A percentile compares a stretch with the other conserved stretches of the same genome.
Conservation (phyloP, 1,140 invertebrate species). For the Galleria mellonella region DNA sequence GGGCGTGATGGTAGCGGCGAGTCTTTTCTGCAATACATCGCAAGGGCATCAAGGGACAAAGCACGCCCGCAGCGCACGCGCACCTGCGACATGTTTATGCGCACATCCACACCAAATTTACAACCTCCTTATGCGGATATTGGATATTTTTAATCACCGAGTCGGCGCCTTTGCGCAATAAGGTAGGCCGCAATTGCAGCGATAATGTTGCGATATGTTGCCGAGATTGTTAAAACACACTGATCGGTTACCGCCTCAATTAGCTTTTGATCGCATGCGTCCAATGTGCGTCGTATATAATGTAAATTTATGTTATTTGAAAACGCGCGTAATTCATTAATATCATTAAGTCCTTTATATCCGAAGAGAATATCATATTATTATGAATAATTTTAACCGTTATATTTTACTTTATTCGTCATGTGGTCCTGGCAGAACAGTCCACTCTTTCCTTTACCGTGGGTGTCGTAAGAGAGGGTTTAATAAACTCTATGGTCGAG, state of each 20-base stretch:
- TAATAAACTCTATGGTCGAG: no score
- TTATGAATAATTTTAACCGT: no score
- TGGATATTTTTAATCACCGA: conserved; percentile 53
- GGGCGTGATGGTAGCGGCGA: background rate
- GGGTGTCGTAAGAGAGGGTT: no score
- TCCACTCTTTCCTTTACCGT: no score
- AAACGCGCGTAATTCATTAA: no score
- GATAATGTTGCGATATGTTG: conserved; percentile 32
- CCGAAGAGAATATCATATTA: no score
- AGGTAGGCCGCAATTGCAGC: conserved; percentile 35
- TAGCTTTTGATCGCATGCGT: conserved; percentile 30
- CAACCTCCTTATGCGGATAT: conserved; percentile 44
- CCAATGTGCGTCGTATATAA: no score
- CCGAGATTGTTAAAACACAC: conserved; percentile 51
- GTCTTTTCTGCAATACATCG: background rate
- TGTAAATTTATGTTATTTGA: no score
- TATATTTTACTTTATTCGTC: no score
- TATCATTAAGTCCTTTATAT: no score
- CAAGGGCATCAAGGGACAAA: conserved; percentile 36
- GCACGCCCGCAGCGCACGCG: conserved; percentile 45
- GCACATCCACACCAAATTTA: conserved; percentile 51
- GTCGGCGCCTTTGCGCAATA: conserved; percentile 43
- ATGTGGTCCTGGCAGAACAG: no score
- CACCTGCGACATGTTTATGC: conserved; percentile 63
- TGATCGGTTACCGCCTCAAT: conserved; percentile 41